A percentile compares a stretch with the other conserved stretches of the same genome.
Evolutionary conservation across 2,113 vertebrate genomes (phyloP).

Genomic region (Hippolais icterina): DNA sequence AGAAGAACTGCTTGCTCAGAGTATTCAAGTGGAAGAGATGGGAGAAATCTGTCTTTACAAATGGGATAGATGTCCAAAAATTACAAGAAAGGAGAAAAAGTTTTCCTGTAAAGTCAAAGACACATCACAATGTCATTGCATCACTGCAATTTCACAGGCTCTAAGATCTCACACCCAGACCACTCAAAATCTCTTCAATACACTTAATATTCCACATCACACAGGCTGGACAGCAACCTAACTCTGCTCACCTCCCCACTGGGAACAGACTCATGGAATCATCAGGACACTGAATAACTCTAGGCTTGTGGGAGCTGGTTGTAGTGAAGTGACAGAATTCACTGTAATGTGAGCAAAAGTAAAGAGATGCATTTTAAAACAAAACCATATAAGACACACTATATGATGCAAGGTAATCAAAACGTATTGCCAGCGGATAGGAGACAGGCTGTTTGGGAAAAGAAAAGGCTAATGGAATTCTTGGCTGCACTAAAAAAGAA

Average conservation of each 20-base stretch:
- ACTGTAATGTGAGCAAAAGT: background rate
- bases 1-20: background rate
- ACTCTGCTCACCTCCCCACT: background rate
- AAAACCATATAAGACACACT: background rate
- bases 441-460: background rate
- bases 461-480: conserved; percentile 42
- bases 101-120: background rate
- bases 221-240: background rate
- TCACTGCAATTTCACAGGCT: background rate
- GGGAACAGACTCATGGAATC: background rate
- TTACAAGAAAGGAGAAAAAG: background rate
- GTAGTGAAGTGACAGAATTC: background rate
- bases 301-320: background rate
- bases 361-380: background rate
- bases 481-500: conserved; percentile 39
- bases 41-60: background rate
- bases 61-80: background rate
- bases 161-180: background rate
- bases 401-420: background rate
- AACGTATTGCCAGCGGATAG: background rate
- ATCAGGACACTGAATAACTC: background rate
- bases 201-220: background rate
- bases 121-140: background rate
- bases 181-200: background rate
- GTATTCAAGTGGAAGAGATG: background rate